Evolutionary conservation across 2,888 invertebrate genomes (phyloP), one percentile per base, ranked within the genome.

Genomic region (Coecobrya sp.): DNA sequence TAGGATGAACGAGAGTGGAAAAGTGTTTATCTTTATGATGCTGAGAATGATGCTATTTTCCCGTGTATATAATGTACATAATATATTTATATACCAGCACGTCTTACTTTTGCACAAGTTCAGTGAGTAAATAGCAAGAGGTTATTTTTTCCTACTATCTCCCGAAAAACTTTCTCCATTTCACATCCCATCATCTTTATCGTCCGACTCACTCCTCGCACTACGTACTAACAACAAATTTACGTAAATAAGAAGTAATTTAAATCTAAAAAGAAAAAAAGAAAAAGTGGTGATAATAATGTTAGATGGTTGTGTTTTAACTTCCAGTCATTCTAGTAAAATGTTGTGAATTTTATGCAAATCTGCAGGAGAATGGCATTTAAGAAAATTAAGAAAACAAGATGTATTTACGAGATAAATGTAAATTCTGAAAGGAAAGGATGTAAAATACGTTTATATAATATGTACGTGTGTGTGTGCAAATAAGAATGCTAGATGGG

Each of bases 1-100:
- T 65, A 70, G 70, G 7, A 19, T 55, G 27, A 55, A 52, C 0
- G 19, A 42, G 22, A 49, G 25, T 76, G 76, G 22, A 76, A 76
- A 76, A 79, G 79, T 79, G 79, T 79, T 79, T 79, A 79, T 79
- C 79, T 79, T 79, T 79, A 79, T 42, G 70, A 70, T 10, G 70
- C 36, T 70, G 70, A 70, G 42, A 42, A 70, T 70, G 70, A 19
- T 19, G 70, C 10, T 42, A 10, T 36, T 42, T 13, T 68, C 10
- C 4, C 36, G n/a, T 10, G 7, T 59, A 59, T 19, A 59, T 1
- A 59, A 59, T n/a, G 62, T 62, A 5, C 16, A 19, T 62, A 25
- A 22, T 19, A 22, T 25, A 55, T n/a, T n/a, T 4, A 16, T 13
- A 16, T 4, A 52, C 5, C 7, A 36, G 16, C 52, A 52, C 52